Evolutionary conservation across 2,113 vertebrate species (phyloP), one percentile per base, ranked within the genome.

Genomic region (Gorilla gorilla): DNA sequence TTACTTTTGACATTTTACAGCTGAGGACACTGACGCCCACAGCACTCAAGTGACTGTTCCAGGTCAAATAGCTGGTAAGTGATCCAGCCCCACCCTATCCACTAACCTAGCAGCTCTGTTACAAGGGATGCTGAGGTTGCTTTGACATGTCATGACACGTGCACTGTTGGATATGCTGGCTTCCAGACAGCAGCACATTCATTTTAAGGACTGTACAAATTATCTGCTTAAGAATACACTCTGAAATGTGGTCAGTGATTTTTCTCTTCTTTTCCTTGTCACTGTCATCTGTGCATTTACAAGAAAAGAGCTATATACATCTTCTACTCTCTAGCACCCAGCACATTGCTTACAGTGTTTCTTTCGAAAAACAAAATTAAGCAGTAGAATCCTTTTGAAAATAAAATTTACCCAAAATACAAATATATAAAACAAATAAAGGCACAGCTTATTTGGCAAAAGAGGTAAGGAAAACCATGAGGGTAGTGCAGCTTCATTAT

Each of bases 361-460:
- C 59, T 90, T 93, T 82, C 43, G 35, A 88, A 93, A 94, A 90
- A 66, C 27, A 82, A 92, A 83, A 72, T 86, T 86, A 87, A 88
- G 55, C 30, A 64, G 11, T 75, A n/a, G 45, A 52, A 94, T 52
- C 32, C 48, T 88, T 94, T 83, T 8, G 73, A 88, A 94, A 93
- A 43, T 35, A 52, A 93, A 92, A 83, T 52, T 66, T 80, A 68
- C 6, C 18, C 66, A 18, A 50, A 79, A 93, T 52, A 79, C 13
- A 88, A 78, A 94, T 52, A 79, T 13, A 66, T 6, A 86, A 45
- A 73, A 20, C 23, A 73, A 48, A 73, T 16, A 48, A 66, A 83
- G 89, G 52, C 48, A 90, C 5, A 75, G 30, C 0, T 30, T 88
- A 18, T 55, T 85, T 75, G 35, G 23, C 52, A 68, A 61, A 87